Evolutionary conservation across 1,140 invertebrate species (phyloP).

Genomic region (Ruditapes philippinarum): DNA sequence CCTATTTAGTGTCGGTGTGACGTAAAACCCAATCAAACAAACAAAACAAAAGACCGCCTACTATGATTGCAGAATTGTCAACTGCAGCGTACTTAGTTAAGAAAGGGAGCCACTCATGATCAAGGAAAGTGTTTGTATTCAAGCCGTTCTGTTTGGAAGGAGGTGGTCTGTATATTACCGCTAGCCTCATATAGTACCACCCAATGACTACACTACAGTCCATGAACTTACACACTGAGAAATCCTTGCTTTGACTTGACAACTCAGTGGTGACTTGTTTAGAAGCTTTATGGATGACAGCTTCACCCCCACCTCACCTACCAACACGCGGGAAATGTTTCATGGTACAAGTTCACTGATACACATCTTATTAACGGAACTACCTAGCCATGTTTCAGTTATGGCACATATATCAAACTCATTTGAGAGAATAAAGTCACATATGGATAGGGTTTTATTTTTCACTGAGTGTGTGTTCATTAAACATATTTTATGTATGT

Average conservation of each 20-base stretch:
- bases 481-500: constrained; percentile 37
- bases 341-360: constrained; percentile 41
- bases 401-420: constrained; percentile 36
- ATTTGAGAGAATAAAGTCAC: constrained; percentile 41
- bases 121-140: constrained; percentile 38
- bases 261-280: not conserved
- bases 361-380: constrained; percentile 34
- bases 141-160: constrained; percentile 31
- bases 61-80: constrained; percentile 13
- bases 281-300: constrained; percentile 31
- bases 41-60: not conserved
- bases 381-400: constrained; percentile 49
- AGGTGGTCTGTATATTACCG: constrained; percentile 43
- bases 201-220: constrained; percentile 19
- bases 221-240: constrained; percentile 2
- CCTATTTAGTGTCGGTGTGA: too few relatives aligned
- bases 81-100: constrained; percentile 28
- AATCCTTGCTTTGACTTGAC: constrained; percentile 10
- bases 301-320: constrained; percentile 5
- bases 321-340: constrained; percentile 32
- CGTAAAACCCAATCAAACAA: too few relatives aligned
- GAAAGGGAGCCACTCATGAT: not conserved
- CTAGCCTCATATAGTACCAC: constrained; percentile 8
- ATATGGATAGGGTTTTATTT: constrained; percentile 28
- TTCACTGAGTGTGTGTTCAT: constrained; percentile 41